Percentiles rank a stretch among this genome's conserved stretches.
Evolutionary conservation across 2,797 vertebrate genomes (phyloP).

Genomic region (Danio albolineatus): DNA sequence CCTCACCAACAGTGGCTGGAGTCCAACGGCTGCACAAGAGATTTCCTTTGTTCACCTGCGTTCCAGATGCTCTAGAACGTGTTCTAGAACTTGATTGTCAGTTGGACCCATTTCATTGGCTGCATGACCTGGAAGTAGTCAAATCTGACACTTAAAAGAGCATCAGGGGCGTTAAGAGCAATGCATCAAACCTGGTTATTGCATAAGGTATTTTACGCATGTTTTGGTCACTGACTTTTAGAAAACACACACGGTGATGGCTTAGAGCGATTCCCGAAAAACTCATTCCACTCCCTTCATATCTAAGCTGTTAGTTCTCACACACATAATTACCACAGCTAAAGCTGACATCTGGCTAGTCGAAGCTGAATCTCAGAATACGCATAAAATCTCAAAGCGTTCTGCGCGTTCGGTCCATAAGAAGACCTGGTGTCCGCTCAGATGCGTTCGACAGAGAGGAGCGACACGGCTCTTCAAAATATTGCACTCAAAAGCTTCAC

Average conservation of each 20-base stretch:
- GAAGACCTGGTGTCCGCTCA: conserved; percentile 54
- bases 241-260: background rate
- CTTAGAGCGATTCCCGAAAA: conserved; percentile 35
- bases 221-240: conserved; percentile 27
- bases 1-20: conserved; percentile 46
- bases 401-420: conserved; percentile 67
- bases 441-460: conserved; percentile 38
- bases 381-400: conserved; percentile 68
- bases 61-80: conserved; percentile 36
- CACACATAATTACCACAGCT: conserved; percentile 55
- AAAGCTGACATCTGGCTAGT: conserved; percentile 71
- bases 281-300: conserved; percentile 48
- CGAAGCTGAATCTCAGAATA: conserved; percentile 77
- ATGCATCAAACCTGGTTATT: conserved; percentile 25
- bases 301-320: conserved; percentile 58
- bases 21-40: conserved; percentile 19
- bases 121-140: conserved; percentile 23
- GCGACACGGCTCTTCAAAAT: conserved; percentile 74
- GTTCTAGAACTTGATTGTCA: conserved; percentile 26
- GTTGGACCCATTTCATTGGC: conserved; percentile 16
- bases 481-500: conserved; percentile 83
- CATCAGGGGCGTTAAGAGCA: background rate
- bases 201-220: background rate
- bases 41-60: conserved; percentile 35
- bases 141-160: conserved; percentile 5